Conservation (phyloP, 1,140 invertebrate genomes). For the Euborellia annulipes region DNA sequence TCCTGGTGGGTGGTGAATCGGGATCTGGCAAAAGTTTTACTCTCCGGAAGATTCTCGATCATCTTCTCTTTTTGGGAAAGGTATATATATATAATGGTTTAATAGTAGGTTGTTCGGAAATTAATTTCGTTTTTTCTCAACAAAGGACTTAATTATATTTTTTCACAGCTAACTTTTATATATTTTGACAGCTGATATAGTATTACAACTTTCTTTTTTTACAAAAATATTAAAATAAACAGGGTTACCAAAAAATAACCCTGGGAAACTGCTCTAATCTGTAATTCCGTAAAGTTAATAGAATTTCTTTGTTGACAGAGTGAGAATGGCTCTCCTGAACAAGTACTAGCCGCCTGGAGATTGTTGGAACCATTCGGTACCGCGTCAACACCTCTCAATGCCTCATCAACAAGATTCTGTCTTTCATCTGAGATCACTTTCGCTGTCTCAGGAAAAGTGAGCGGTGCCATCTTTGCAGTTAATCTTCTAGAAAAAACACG, state of each 20-base stretch:
- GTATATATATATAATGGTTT: too few species aligned
- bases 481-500: slow-evolving; percentile 65
- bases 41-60: slow-evolving; percentile 51
- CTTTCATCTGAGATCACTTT: slow-evolving; percentile 73
- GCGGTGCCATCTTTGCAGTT: slow-evolving; percentile 68
- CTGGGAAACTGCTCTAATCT: too few species aligned
- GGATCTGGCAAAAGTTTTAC: slow-evolving; percentile 71
- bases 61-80: slow-evolving; percentile 52
- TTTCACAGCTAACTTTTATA: too few species aligned
- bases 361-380: slow-evolving; percentile 69
- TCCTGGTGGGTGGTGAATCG: slow-evolving; percentile 67
- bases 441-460: slow-evolving; percentile 66
- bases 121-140: too few species aligned
- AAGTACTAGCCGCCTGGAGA: slow-evolving; percentile 47
- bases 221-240: too few species aligned
- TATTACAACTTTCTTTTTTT: too few species aligned
- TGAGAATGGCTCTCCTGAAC: not conserved
- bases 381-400: slow-evolving; percentile 69
- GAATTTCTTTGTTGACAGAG: too few species aligned
- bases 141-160: too few species aligned
- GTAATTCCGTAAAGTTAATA: too few species aligned
- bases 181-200: too few species aligned
- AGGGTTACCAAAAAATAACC: too few species aligned
- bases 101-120: too few species aligned
- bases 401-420: slow-evolving; percentile 70